Evolutionary conservation across 2,113 vertebrate genomes (phyloP), one percentile per base, ranked within the genome.

Genomic region (Notarius lentiginosus): DNA sequence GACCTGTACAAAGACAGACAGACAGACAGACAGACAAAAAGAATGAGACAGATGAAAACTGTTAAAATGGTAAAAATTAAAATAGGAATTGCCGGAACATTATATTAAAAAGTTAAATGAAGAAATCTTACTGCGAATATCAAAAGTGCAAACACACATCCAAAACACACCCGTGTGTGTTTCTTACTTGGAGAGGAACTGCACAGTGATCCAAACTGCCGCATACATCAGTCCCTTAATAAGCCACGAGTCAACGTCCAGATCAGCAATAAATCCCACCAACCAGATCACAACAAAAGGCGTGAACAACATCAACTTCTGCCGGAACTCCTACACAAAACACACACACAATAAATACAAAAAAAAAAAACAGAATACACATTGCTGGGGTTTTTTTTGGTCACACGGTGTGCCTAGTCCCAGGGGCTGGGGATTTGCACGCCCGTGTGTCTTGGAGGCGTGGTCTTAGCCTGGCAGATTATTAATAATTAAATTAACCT

Each of bases 241-340:
- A 85, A 99, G 95, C 98, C 98, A 99, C 81, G 98, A 99, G 94
- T 99, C 98, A 55, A 99, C 96, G 92, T 99, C 97, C 89, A 99
- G 95, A 94, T 99, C 96, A 85, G 98, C 98, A 90, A 99, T 99
- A 95, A 99, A 99, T 49, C 98, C 98, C 89, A 99, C 96, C 51
- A 99, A 92, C 98, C 98, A 99, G 94, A 99, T 99, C 90, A 99
- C 97, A 82, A 99, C 93, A 91, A 99, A 99, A n/a, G 98, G 98
- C n/a, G 98, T 99, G 88, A 97, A 98, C 87, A 99, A 94, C 98
- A 99, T 99, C 93, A 99, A 96, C 94, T 99, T 99, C 95, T 99
- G 98, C 47, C 98, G 96, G 92, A 99, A 98, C 93, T 99, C 98
- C 98, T 99, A 91, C n/a, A 51, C 18, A 76, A 18, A 34, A 65